Evolutionary conservation across 2,113 vertebrate species (phyloP).

Genomic region (Coptodon bakossiorum): DNA sequence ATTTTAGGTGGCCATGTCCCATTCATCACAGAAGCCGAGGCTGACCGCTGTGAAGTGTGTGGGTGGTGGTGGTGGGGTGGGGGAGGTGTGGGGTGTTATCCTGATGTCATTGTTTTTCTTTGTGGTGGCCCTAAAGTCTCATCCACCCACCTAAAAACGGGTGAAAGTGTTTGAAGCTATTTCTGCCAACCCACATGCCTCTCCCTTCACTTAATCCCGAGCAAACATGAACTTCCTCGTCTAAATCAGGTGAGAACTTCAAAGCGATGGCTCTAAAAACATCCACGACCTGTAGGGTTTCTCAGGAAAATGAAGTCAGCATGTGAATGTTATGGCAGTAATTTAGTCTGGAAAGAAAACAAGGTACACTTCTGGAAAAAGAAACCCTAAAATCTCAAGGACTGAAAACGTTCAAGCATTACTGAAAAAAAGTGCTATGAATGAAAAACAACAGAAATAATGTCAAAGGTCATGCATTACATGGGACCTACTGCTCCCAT

Average conservation of each 20-base stretch:
- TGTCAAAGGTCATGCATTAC: background rate
- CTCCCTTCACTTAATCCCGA: background rate
- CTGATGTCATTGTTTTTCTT: slow-evolving; percentile 49
- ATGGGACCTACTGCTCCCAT: background rate
- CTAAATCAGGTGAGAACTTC: slow-evolving; percentile 23
- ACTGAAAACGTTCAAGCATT: background rate
- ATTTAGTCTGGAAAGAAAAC: background rate
- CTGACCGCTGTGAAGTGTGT: background rate
- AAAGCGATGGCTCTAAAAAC: slow-evolving; percentile 17
- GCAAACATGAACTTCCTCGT: slow-evolving; percentile 41
- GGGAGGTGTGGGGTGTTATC: background rate
- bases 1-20: slow-evolving; percentile 25
- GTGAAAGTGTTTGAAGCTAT: slow-evolving; percentile 44
- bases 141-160: slow-evolving; percentile 33
- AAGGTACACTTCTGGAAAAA: background rate
- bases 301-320: background rate
- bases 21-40: background rate
- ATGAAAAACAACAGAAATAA: background rate
- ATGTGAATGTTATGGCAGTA: background rate
- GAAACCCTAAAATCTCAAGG: background rate
- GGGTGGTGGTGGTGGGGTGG: background rate
- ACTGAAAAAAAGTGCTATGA: background rate
- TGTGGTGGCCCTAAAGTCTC: background rate
- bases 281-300: background rate
- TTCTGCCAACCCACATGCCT: slow-evolving; percentile 33